Base-by-base conservation (phyloP, 2,797 vertebrate species). In the Babyrousa celebensis region DNA sequence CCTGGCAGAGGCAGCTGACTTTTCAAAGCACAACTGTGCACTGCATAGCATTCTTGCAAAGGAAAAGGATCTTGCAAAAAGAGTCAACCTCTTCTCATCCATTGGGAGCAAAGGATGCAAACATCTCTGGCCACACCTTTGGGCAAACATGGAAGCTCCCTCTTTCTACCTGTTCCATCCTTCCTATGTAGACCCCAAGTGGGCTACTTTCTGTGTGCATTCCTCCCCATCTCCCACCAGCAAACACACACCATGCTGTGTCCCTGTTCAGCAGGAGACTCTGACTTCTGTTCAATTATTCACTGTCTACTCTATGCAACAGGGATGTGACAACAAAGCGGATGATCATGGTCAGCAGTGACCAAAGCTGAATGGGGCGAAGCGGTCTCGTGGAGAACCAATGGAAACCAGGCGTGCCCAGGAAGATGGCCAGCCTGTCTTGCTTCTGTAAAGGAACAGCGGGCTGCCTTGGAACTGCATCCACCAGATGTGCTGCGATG, bases 11-110 rank as follows among this genome's bases (percentile, higher is more conserved):
- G 29, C 9, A 10, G 17, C 68, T 62, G 20, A 12, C 54, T 90
- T 68, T 48, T 48, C 17, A 29, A 65, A 1, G 16, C 20, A n/a
- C 14, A 0, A 3, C 36, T 21, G 5, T 0, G 12, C 1, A 2
- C 21, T 58, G 71, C 48, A 36, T 32, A 21, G 12, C 6, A 17
- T n/a, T 89, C 60, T 87, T 36, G 25, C 58, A 52, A 58, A 95
- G 54, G 29, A 54, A 40, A 29, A 10, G 0, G 6, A 52, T 52
- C 75, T 67, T 20, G 4, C 52, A 32, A 40, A 75, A 52, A 79
- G n/a, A 25, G 10, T 1, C 60, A 1, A 17, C 43, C 6, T 60
- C 27, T 20, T 32, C 20, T 56, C 52, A 14, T n/a, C 16, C 15
- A 65, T 60, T 18, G 3, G 48, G 14, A 17, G 12, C 7, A 5